Evolutionary conservation across 2,888 invertebrate genomes (phyloP).

Genomic region (Rhyacophila evoluta): DNA sequence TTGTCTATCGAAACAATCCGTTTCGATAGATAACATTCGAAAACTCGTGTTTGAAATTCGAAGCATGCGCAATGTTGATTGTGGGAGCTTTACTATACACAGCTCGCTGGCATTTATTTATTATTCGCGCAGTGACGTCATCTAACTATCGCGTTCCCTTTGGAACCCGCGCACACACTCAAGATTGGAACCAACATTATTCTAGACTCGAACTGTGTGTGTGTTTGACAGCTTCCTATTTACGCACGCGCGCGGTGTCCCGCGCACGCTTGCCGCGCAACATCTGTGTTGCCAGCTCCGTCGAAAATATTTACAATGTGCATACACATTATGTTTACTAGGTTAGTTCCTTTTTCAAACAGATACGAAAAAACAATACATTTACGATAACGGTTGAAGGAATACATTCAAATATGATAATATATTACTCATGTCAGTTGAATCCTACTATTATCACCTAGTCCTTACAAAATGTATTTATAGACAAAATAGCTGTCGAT

Average conservation of each 20-base stretch:
- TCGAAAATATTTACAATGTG: no score
- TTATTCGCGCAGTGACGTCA: conserved; percentile 6
- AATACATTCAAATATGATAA: no score
- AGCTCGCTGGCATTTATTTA: neutral
- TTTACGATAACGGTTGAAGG: no score
- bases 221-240: conserved; percentile 26
- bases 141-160: neutral
- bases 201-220: neutral
- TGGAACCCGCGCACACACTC: neutral
- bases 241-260: conserved; percentile 36
- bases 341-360: no score
- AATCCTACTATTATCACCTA: no score
- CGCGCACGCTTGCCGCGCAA: conserved; percentile 41
- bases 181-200: neutral
- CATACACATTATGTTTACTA: no score
- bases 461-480: no score
- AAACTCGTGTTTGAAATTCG: neutral
- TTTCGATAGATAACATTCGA: neutral
- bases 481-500: no score
- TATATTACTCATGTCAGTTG: no score
- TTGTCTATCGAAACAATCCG: neutral
- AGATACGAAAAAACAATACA: no score
- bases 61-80: neutral
- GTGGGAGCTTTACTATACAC: no score
- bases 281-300: conserved; percentile 23